Base-by-base conservation (phyloP, 2,797 vertebrate species). In the Anas acuta region DNA sequence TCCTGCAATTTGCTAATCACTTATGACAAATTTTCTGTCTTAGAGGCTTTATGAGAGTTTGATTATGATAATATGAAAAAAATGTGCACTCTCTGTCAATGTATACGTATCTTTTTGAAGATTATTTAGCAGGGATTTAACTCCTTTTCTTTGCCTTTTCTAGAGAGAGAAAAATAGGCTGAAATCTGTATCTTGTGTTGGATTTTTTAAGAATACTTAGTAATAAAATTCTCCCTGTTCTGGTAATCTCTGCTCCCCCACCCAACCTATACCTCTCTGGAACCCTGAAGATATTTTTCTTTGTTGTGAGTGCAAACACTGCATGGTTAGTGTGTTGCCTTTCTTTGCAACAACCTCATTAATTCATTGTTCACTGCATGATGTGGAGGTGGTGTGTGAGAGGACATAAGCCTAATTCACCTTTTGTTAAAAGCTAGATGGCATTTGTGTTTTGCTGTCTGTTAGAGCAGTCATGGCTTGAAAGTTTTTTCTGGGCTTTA, bases 401-500 rank as follows among this genome's bases (percentile, higher is more conserved):
- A 13, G 8, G 7, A 1, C 14, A 43, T 67, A 51, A 8, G 5
- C n/a, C 21, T 35, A 58, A 56, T 75, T 67, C 58, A 53, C 33
- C 37, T 90, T 87, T 76, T 82, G 9, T 64, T 73, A 41, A 87
- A 91, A 49, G 25, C 22, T 70, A 70, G 9, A 19, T 88, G 73
- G 21, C 37, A 56, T 62, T 93, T 75, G 12, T 88, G 17, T 84
- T 76, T 28, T 84, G 25, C 9, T 75, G 25, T 80, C 25, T 33
- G 16, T 89, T 86, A 77, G 67, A 75, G 39, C 75, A 85, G 72
- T 66, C 60, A 64, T 79, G 60, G 80, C 89, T 93, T 89, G 49
- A 84, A 70, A 88, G 89, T 78, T 75, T 82, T 69, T 94, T 89
- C 61, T 67, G 51, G 17, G 21, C 61, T 87, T 92, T 43, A 70